Conservation (phyloP, 92 coral and sea anemone genomes). For the Nematostella vectensis region DNA sequence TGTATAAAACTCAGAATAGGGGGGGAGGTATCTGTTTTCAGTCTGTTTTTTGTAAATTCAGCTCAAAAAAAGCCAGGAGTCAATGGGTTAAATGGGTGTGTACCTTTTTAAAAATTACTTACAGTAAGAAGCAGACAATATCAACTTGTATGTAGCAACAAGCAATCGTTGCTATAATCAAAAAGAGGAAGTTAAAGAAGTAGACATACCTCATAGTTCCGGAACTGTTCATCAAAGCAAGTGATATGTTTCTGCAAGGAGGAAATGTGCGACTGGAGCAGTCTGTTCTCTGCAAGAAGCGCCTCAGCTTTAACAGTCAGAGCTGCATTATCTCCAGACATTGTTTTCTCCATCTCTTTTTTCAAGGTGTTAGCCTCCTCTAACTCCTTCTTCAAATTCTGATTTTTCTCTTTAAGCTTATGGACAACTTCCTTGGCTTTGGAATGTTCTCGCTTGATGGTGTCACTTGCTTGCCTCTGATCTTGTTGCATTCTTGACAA, state of each 20-base stretch:
- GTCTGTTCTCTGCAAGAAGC: constrained; percentile 37
- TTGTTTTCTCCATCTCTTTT: constrained; percentile 21
- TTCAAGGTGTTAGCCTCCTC: constrained; percentile 14
- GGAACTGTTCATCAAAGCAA: constrained; percentile 9
- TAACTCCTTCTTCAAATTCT: constrained; percentile 36
- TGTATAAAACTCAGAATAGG: no score
- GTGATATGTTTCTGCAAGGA: constrained; percentile 37
- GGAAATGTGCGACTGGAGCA: constrained; percentile 17
- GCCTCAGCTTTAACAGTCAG: constrained; percentile 5
- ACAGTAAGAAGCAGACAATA: no score
- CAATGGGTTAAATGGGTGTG: no score
- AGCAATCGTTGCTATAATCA: no score
- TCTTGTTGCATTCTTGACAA: constrained; percentile 44
- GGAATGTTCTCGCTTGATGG: constrained; percentile 39
- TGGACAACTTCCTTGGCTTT: constrained; percentile 56
- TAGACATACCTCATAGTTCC: constrained; percentile 21
- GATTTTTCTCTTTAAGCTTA: constrained; percentile 48
- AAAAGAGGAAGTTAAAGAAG: no score
- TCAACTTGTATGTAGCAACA: no score
- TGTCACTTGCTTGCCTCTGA: constrained; percentile 34
- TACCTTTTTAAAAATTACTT: no score
- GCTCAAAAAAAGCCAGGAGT: no score
- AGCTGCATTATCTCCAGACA: background rate
- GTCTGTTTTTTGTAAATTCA: no score
- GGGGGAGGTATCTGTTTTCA: no score